Conservation (phyloP, 2,797 vertebrate species). For the Setipinna tenuifilis region DNA sequence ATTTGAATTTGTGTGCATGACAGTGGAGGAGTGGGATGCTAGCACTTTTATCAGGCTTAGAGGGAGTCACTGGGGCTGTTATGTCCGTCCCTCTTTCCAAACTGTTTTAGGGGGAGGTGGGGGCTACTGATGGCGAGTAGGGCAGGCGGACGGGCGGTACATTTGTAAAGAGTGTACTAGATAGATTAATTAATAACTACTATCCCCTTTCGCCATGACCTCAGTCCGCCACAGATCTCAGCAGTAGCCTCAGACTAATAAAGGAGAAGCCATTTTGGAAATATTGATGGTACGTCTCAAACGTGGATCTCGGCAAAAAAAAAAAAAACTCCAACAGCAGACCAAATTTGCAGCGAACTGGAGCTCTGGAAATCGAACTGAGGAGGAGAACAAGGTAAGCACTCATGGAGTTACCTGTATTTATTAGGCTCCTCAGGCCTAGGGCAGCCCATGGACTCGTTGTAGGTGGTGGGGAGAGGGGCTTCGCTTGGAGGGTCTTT, state of each 20-base stretch:
- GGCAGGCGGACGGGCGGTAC: slow-evolving; percentile 49
- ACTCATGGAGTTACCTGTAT: not conserved
- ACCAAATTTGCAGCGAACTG: not conserved
- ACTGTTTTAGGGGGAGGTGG: not conserved
- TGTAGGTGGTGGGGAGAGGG: slow-evolving; percentile 52
- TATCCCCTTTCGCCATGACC: slow-evolving; percentile 74
- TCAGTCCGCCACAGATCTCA: slow-evolving; percentile 62
- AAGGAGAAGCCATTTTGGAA: slow-evolving; percentile 54
- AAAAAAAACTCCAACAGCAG: slow-evolving; percentile 27
- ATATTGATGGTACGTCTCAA: slow-evolving; percentile 59
- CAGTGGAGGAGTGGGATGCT: slow-evolving; percentile 24
- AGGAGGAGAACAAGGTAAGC: slow-evolving; percentile 59
- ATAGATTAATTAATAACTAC: slow-evolving; percentile 86
- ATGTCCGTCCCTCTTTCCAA: not conserved
- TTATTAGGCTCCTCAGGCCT: not conserved
- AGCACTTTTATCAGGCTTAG: slow-evolving; percentile 38
- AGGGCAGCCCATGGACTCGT: not conserved
- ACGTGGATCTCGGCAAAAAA: slow-evolving; percentile 45
- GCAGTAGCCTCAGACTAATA: slow-evolving; percentile 58
- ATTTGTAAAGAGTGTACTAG: slow-evolving; percentile 61
- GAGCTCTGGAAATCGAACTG: slow-evolving; percentile 31
- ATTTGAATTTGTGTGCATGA: not conserved
- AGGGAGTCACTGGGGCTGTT: slow-evolving; percentile 59
- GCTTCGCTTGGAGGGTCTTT: slow-evolving; percentile 29
- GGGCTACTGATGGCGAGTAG: not conserved